Base-by-base conservation (phyloP, 2,797 vertebrate genomes). In the Gorsachius magnificus region DNA sequence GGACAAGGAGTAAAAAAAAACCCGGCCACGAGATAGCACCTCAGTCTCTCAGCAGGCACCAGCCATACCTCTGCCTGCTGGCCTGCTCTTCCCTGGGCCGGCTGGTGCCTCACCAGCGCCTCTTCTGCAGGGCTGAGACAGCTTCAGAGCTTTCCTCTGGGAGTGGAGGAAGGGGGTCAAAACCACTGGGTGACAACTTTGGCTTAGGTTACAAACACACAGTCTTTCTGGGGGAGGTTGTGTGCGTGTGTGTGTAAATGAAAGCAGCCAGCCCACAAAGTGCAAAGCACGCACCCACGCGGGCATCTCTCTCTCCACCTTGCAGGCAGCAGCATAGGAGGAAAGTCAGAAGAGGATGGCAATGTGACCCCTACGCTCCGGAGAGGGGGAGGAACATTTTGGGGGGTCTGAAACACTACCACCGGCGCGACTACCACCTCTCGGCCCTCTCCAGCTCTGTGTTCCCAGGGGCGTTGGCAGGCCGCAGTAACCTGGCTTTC, bases 331-430 rank as follows among this genome's bases (percentile, higher is more conserved):
- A 78, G 33, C 72, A 22, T 0, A 51, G 89, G 31, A 94, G 65
- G 41, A 79, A 60, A 70, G 54, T 5, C 61, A 58, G 89, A 61
- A 28, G 43, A 83, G 56, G 87, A 93, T 1, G 72, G 74, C 66
- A 71, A 41, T 16, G 1, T 5, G 36, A 63, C 29, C 19, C 41
- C 26, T 56, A 46, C 31, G 24, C 6, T 13, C 57, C 65, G 0
- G 75, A 79, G 18, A 78, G 29, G 16, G 26, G 78, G 25, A 96
- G 61, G 48, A 83, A 68, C 2, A 74, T 82, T 80, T 93, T 87
- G 22, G 90, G 92, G 31, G 94, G 93, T 26, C 66, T 96, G 75
- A 97, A 61, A 17, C 89, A 95, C 64, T 75, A 96, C 60, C 97
- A 93, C 60, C 76, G 86, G 28, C 95, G 93, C 0, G 91, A 96